phyloP scores from a whole-genome alignment of 2,113 vertebrate genomes.

The Corydoras maculifer region DNA sequence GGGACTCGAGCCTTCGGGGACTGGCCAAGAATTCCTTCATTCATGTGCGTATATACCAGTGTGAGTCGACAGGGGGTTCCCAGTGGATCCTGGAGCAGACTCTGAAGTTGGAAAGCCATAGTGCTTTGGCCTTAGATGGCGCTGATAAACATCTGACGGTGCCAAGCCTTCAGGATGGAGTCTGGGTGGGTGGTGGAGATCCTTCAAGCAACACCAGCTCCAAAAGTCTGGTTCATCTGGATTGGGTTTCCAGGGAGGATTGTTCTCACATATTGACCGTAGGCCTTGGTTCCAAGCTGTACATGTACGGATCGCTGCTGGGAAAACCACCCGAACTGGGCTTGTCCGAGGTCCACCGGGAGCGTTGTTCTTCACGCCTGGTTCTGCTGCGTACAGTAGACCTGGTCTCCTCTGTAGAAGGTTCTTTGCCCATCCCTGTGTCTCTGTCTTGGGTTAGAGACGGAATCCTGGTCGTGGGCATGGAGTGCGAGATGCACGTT shows the following conservation, averaged over 20 bases:
- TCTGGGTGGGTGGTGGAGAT: conserved; percentile 53
- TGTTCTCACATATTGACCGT: conserved; percentile 93
- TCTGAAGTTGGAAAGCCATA: conserved; percentile 72
- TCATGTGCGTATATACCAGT: conserved; percentile 88
- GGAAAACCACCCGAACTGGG: conserved; percentile 81
- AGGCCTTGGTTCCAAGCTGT: conserved; percentile 87
- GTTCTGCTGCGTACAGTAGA: conserved; percentile 82
- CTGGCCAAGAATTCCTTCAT: conserved; percentile 67
- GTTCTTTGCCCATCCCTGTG: conserved; percentile 83
- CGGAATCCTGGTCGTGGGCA: conserved; percentile 93
- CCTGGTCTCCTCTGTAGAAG: conserved; percentile 89
- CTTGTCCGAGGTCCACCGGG: conserved; percentile 66
- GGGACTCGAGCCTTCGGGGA: conserved; percentile 55
- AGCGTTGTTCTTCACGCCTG: conserved; percentile 68
- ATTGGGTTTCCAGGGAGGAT: conserved; percentile 97
- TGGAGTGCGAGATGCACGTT: conserved; percentile 99
- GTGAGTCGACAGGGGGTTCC: conserved; percentile 91
- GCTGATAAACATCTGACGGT: conserved; percentile 58
- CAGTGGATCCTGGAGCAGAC: conserved; percentile 94
- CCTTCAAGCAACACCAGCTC: conserved; percentile 42
- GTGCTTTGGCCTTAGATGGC: conserved; percentile 49
- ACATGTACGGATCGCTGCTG: conserved; percentile 84
- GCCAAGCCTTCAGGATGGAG: conserved; percentile 52
- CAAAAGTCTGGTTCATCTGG: conserved; percentile 82
- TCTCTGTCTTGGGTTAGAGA: conserved; percentile 96